These are phyloP conservation scores for Plusia festucae DNA, from an alignment of 2,888 invertebrate species.

Conservation along the genomic window DNA sequence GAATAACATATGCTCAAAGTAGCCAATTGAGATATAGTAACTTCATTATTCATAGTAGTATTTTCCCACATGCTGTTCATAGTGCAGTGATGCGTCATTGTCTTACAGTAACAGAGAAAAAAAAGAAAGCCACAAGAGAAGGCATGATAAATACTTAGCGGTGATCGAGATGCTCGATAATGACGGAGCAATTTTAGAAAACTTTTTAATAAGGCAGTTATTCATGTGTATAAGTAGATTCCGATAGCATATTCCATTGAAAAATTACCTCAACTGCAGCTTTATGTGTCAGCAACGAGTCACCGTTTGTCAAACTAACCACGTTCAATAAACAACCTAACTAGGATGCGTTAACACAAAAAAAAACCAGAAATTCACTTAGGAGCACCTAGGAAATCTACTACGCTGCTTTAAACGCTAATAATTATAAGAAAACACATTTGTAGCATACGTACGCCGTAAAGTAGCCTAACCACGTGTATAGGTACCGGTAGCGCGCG, in stretches of 20 bases:
- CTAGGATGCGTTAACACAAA: slow-evolving; percentile 67
- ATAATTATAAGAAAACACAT: slow-evolving; percentile 72
- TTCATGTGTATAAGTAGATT: slow-evolving; percentile 25
- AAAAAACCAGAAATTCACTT: slow-evolving; percentile 65
- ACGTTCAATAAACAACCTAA: slow-evolving; percentile 87
- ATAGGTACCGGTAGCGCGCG: slow-evolving; percentile 85
- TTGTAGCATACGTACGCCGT: slow-evolving; percentile 76
- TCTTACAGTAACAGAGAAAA: slow-evolving; percentile 63
- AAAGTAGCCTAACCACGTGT: slow-evolving; percentile 85
- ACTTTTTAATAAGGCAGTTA: slow-evolving; percentile 10
- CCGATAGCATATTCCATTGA: slow-evolving; percentile 44
- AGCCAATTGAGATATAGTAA: slow-evolving; percentile 29
- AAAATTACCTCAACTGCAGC: slow-evolving; percentile 75
- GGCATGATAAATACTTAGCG: slow-evolving; percentile 50
- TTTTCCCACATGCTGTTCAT: slow-evolving; percentile 59
- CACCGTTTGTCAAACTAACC: slow-evolving; percentile 83
- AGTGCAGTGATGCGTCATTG: slow-evolving; percentile 79
- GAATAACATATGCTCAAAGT: slow-evolving; percentile 43
- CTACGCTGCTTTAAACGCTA: slow-evolving; percentile 61
- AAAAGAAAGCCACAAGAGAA: slow-evolving; percentile 69
- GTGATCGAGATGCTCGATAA: slow-evolving; percentile 19
- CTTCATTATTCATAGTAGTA: slow-evolving; percentile 35
- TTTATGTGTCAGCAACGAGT: slow-evolving; percentile 76
- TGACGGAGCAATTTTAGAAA: slow-evolving; percentile 32
- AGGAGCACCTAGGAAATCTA: slow-evolving; percentile 59